Percentiles rank a stretch among this genome's conserved stretches.
These are phyloP conservation scores for Drosophila pandora DNA, from an alignment of 1,140 invertebrate genomes.

Conservation along the genomic window DNA sequence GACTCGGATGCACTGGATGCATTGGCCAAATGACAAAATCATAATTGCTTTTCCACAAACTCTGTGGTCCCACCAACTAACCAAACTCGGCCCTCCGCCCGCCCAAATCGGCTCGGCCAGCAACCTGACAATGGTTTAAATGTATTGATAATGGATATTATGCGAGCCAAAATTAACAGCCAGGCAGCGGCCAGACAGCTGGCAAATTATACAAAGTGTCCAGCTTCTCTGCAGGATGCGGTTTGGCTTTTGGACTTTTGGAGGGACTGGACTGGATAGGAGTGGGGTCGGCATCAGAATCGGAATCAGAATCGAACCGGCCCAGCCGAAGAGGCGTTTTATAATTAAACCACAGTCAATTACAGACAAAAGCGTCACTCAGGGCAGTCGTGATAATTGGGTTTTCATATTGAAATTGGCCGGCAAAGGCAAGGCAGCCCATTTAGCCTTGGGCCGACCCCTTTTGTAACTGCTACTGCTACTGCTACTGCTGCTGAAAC, in stretches of 20 bases:
- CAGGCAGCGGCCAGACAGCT: conserved; percentile 40
- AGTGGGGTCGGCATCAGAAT: neutral
- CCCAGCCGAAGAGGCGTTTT: conserved; percentile 67
- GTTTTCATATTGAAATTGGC: conserved; percentile 72
- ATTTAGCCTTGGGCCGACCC: conserved; percentile 45
- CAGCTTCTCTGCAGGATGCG: conserved; percentile 50
- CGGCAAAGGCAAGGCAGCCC: conserved; percentile 11
- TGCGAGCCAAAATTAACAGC: conserved; percentile 72
- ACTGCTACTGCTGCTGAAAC: neutral
- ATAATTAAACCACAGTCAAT: conserved; percentile 81
- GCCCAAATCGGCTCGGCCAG: conserved; percentile 17
- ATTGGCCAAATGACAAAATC: conserved; percentile 71
- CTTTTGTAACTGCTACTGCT: conserved; percentile 1
- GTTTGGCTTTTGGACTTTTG: conserved; percentile 53
- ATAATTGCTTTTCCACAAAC: conserved; percentile 79
- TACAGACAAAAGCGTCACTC: conserved; percentile 82
- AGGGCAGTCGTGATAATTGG: conserved; percentile 74
- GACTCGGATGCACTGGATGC: conserved; percentile 21
- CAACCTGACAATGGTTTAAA: conserved; percentile 74
- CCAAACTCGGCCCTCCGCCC: conserved; percentile 9
- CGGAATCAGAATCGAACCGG: neutral
- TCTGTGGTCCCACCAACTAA: conserved; percentile 41
- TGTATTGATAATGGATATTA: conserved; percentile 81
- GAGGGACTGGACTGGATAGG: neutral
- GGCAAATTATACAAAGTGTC: conserved; percentile 69